These are phyloP conservation scores for Megamerina dolium DNA, from an alignment of 2,888 invertebrate species.

Conservation along the genomic window DNA sequence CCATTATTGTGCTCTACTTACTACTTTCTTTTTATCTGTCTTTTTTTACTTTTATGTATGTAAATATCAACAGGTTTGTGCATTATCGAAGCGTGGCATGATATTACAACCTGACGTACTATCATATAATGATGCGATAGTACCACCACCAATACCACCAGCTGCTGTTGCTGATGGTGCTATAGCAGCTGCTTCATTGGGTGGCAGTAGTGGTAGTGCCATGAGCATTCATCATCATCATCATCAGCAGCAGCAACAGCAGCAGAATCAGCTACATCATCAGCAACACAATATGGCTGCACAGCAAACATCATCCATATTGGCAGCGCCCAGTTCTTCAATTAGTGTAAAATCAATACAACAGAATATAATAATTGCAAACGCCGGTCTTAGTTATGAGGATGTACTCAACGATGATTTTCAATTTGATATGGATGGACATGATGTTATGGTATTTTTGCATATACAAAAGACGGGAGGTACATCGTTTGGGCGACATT, in stretches of 20 bases:
- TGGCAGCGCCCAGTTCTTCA: constrained; percentile 25
- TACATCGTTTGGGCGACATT: constrained; percentile 92
- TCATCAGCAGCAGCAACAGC: constrained; percentile 22
- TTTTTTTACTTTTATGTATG: too few species aligned
- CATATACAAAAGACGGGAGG: constrained; percentile 99
- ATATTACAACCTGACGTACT: constrained; percentile 53
- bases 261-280: constrained; percentile 24
- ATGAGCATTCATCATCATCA: constrained; percentile 24
- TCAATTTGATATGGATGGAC: constrained; percentile 82
- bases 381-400: constrained; percentile 69
- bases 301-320: too few species aligned
- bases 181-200: constrained; percentile 20
- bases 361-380: constrained; percentile 45
- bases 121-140: constrained; percentile 41
- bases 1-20: too few species aligned
- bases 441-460: constrained; percentile 96
- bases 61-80: constrained; percentile 66
- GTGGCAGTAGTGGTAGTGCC: constrained; percentile 9
- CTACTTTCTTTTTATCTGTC: too few species aligned
- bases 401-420: constrained; percentile 82
- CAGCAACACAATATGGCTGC: constrained; percentile 17
- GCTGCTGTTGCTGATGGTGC: constrained; percentile 24
- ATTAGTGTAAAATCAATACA: constrained; percentile 36
- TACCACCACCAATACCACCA: constrained; percentile 23
- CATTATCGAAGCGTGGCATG: constrained; percentile 61